phyloP scores from a whole-genome alignment of 2,113 vertebrate species.

The Actinemys pallida region DNA sequence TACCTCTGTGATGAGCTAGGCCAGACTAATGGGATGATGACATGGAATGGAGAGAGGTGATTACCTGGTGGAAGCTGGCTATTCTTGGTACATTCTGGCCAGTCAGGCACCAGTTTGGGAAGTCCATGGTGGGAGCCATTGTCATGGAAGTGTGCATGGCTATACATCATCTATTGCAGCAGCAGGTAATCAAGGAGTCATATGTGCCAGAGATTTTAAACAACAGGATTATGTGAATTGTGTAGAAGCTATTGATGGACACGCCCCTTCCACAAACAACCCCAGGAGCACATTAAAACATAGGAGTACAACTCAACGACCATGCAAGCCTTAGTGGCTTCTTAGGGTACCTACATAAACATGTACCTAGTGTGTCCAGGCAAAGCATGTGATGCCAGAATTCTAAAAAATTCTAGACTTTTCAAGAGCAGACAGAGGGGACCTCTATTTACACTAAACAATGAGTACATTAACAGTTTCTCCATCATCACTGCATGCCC shows the following conservation, averaged over 20 bases:
- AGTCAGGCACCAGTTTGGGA: neutral
- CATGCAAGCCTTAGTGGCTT: neutral
- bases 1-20: neutral
- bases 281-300: neutral
- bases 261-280: neutral
- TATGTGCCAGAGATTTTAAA: neutral
- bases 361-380: neutral
- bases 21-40: neutral
- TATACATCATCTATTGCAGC: neutral
- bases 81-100: neutral
- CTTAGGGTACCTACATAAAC: neutral
- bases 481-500: neutral
- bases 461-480: neutral
- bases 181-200: neutral
- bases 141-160: neutral
- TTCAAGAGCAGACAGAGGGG: neutral
- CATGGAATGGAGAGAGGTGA: neutral
- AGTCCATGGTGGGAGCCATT: neutral
- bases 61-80: neutral
- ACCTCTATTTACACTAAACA: neutral
- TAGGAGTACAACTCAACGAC: neutral
- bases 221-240: neutral
- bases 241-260: neutral
- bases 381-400: neutral
- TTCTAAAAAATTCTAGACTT: neutral